A percentile compares a stretch with the other conserved stretches of the same genome.
phyloP scores from a whole-genome alignment of 2,113 vertebrate genomes.

The Psephotus haematonotus region DNA sequence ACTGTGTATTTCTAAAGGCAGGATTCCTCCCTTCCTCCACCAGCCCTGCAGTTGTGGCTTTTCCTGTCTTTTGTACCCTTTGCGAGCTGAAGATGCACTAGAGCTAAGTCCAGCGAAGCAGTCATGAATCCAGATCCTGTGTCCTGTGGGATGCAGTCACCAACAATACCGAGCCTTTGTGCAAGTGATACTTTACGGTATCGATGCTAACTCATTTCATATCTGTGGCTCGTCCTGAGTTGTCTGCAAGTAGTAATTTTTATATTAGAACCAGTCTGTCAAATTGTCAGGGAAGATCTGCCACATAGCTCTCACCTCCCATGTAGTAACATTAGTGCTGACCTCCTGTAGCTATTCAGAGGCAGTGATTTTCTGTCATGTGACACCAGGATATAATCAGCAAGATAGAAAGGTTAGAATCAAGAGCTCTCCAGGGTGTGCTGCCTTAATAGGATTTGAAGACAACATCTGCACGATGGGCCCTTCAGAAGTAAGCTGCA shows the following conservation, averaged over 20 bases:
- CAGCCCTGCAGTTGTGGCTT: background rate
- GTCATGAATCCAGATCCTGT: background rate
- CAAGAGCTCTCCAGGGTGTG: background rate
- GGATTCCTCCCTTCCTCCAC: background rate
- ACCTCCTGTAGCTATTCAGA: background rate
- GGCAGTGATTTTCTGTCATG: slow-evolving; percentile 49
- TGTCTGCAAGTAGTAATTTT: slow-evolving; percentile 43
- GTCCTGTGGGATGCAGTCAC: background rate
- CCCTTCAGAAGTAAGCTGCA: background rate
- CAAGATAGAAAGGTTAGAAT: background rate
- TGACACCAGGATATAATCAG: background rate
- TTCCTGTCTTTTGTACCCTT: background rate
- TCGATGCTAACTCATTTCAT: background rate
- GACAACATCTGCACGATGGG: background rate
- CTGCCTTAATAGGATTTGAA: background rate
- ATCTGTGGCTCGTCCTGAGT: background rate
- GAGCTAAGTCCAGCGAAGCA: background rate
- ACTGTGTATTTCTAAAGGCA: background rate
- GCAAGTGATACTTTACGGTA: background rate
- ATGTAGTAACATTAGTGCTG: background rate
- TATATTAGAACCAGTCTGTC: slow-evolving; percentile 4
- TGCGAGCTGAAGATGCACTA: background rate
- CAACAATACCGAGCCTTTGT: background rate
- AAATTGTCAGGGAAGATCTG: slow-evolving; percentile 21
- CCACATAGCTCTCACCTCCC: background rate